phyloP scores from a whole-genome alignment of 2,113 vertebrate species.

The Eudorcas thomsonii region DNA sequence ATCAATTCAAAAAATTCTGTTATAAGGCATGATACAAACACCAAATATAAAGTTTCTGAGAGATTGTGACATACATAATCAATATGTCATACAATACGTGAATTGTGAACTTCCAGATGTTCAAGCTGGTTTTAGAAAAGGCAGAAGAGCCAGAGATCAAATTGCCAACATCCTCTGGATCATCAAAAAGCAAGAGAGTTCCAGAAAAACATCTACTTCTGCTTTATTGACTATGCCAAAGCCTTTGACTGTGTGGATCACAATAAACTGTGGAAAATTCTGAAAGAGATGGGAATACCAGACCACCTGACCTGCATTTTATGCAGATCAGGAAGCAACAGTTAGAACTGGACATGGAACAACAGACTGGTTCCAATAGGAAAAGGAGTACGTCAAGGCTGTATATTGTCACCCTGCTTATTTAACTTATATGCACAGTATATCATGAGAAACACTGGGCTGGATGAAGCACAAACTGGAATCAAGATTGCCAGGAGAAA shows the following conservation, averaged over 20 bases:
- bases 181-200: background rate
- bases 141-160: background rate
- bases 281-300: rapidly evolving
- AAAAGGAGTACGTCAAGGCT: background rate
- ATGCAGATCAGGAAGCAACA: background rate
- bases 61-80: background rate
- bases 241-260: background rate
- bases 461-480: background rate
- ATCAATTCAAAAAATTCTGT: background rate
- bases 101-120: background rate
- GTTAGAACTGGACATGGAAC: background rate
- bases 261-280: background rate
- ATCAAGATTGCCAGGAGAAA: background rate
- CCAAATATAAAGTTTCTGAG: background rate
- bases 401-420: background rate
- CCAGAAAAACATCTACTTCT: background rate
- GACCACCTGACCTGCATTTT: background rate
- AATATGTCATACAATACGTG: background rate
- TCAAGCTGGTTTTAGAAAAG: background rate
- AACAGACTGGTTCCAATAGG: background rate
- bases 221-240: background rate
- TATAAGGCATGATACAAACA: background rate
- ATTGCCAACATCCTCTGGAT: background rate
- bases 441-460: background rate
- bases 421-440: background rate